phyloP scores from a whole-genome alignment of 2,797 vertebrate species.

The Lithobates sylvaticus region DNA sequence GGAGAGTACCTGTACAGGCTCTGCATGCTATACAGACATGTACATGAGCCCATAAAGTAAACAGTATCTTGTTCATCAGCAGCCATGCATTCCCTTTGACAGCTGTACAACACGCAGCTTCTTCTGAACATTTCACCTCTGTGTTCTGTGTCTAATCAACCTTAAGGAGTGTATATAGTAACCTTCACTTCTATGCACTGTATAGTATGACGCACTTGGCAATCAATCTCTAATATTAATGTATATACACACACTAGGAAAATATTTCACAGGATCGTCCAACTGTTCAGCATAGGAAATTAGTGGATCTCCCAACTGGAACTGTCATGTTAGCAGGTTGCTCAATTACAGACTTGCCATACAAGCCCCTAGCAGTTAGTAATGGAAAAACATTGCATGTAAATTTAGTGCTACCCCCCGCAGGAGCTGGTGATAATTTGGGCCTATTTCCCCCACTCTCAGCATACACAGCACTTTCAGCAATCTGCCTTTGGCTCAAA shows the following conservation, averaged over 20 bases:
- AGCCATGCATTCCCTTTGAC: background rate
- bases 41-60: too few species aligned
- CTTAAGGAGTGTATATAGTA: background rate
- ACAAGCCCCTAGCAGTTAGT: background rate
- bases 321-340: background rate
- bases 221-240: background rate
- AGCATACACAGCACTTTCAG: too few species aligned
- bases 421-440: too few species aligned
- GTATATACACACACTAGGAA: constrained; percentile 6
- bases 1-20: too few species aligned
- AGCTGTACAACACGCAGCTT: background rate
- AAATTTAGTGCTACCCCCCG: background rate
- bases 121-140: constrained; percentile 10
- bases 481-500: too few species aligned
- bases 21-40: too few species aligned
- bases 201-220: constrained; percentile 32
- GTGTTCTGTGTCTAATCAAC: background rate
- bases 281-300: background rate
- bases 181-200: background rate
- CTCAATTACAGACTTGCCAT: background rate
- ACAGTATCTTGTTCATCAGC: background rate
- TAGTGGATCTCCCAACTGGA: too few species aligned
- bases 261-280: background rate
- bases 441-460: too few species aligned
- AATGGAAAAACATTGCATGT: background rate